These are phyloP conservation scores for Aphaenogaster rudis DNA, from an alignment of 1,140 invertebrate genomes.

Conservation along the genomic window DNA sequence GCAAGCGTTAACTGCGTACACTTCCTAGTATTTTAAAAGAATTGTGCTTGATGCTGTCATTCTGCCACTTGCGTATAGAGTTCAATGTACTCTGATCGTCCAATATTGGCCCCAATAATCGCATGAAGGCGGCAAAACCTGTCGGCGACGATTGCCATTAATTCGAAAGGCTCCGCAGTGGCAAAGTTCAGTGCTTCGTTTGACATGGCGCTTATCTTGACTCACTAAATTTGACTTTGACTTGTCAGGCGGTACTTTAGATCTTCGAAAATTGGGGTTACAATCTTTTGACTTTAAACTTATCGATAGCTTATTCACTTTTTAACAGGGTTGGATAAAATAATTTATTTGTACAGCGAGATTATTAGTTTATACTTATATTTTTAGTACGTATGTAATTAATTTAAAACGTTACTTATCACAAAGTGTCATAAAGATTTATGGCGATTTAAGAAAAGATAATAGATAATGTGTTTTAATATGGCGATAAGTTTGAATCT, in stretches of 20 bases:
- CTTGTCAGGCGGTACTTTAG: slow-evolving; percentile 28
- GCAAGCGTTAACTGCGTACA: slow-evolving; percentile 27
- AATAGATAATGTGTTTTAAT: neutral
- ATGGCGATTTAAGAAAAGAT: neutral
- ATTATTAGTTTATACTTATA: neutral
- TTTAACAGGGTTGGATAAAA: neutral
- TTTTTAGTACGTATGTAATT: neutral
- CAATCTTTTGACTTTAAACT: neutral
- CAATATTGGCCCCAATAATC: slow-evolving; percentile 72
- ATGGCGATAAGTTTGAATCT: neutral
- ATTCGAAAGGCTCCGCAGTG: slow-evolving; percentile 65
- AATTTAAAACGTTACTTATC: neutral
- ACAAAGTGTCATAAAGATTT: neutral
- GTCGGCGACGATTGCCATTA: slow-evolving; percentile 70
- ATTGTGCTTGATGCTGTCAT: slow-evolving; percentile 30
- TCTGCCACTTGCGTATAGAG: slow-evolving; percentile 39
- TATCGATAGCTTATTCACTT: slow-evolving; percentile 3
- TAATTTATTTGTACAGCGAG: neutral
- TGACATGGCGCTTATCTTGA: slow-evolving; percentile 69
- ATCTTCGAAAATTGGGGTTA: neutral
- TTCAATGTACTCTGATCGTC: slow-evolving; percentile 65
- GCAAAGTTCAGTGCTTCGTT: slow-evolving; percentile 71
- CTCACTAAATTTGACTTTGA: slow-evolving; percentile 48
- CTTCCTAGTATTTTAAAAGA: slow-evolving; percentile 58
- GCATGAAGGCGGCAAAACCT: slow-evolving; percentile 67